These are phyloP conservation scores for Anthonomus grandis DNA, from an alignment of 1,140 invertebrate genomes.

Conservation along the genomic window DNA sequence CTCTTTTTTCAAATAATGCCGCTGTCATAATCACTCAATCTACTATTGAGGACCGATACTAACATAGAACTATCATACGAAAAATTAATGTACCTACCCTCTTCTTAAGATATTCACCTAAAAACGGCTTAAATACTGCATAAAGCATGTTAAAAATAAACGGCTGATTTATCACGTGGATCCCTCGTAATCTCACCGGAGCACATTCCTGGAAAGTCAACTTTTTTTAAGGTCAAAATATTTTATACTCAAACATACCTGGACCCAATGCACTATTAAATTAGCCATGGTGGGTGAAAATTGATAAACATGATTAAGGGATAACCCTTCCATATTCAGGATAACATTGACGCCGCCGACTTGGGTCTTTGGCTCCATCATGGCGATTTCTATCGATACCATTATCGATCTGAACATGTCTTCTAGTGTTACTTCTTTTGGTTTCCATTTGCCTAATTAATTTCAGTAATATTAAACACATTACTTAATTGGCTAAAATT, in stretches of 20 bases:
- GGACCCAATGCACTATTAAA: constrained; percentile 62
- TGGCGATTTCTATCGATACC: constrained; percentile 58
- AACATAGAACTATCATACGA: neutral
- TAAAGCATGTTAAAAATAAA: constrained; percentile 73
- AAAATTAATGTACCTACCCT: constrained; percentile 47
- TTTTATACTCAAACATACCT: constrained; percentile 47
- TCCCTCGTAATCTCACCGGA: constrained; percentile 64
- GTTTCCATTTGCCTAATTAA: constrained; percentile 61
- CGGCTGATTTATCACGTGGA: constrained; percentile 78
- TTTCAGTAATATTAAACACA: neutral
- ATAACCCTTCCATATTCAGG: constrained; percentile 65
- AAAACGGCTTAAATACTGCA: constrained; percentile 73
- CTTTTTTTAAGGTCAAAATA: neutral
- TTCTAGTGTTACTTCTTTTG: constrained; percentile 54
- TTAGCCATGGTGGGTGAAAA: constrained; percentile 68
- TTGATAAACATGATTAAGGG: constrained; percentile 64
- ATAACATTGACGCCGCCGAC: constrained; percentile 62
- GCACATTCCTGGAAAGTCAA: constrained; percentile 55
- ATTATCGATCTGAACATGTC: constrained; percentile 60
- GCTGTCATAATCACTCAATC: no score
- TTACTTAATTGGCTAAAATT: neutral
- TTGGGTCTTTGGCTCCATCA: constrained; percentile 61
- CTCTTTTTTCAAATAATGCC: no score
- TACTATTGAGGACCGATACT: no score
- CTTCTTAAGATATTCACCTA: constrained; percentile 62